Evolutionary conservation across 1,140 invertebrate species (phyloP), one percentile per base, ranked within the genome.

Genomic region (Dendrolimus kikuchii): DNA sequence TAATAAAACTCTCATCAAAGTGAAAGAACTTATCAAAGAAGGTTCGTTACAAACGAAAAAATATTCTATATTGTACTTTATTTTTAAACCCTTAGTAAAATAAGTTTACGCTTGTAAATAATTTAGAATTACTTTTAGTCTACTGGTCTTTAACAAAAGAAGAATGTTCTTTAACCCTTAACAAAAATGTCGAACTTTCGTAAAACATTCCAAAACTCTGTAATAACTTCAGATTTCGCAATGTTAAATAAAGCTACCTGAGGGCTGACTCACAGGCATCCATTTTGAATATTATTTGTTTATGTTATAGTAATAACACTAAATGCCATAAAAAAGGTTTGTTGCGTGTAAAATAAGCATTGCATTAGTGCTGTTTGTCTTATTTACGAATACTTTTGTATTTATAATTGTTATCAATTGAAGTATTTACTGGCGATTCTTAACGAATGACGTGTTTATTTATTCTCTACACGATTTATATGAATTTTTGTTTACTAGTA

Each of bases 171-270:
- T 53, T 59, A 23, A 59, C 56, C 9, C 51, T 41, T 46, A 62
- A 48, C 57, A 72, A 69, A 69, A 72, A 69, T 66, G 58, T 63
- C 53, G 48, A 63, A 67, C 57, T 66, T 53, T 55, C 59, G 41
- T 46, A 54, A 64, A 72, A 60, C 59, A 73, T 70, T 61, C 55
- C 55, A 60, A 68, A 63, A 66, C 57, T 66, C 44, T 7, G 55
- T 45, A 59, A 64, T 53, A 64, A 55, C 63, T 66, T 64, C 53
- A 62, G 54, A 64, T 66, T 62, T 68, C 55, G 59, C 58, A 62
- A 66, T 59, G 53, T 60, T 57, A 61, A 63, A 56, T 66, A 66
- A 73, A 62, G 57, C 45, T 51, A 55, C 38, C 49, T 49, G 47
- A 49, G 51, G 51, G 45, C 49, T 43, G 44, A 51, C 46, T 62